A percentile compares a stretch with the other conserved stretches of the same genome.
phyloP scores from a whole-genome alignment of 30 jellyfish, hydroid and myxozoan genomes.

The Turritopsis dohrnii region DNA sequence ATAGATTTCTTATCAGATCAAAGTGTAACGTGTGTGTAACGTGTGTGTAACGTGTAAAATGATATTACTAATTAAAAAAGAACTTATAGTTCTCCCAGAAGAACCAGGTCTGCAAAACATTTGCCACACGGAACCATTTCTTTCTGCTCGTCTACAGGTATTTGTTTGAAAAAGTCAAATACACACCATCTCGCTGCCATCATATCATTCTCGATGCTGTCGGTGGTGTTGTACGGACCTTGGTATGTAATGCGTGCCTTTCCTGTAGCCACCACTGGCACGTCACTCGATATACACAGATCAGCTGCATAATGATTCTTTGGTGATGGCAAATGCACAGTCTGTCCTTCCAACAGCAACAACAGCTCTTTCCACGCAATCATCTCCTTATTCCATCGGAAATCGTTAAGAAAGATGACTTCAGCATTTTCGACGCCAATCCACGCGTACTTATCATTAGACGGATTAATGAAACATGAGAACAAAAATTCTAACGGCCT shows the following conservation, averaged over 20 bases:
- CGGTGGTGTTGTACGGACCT: neutral
- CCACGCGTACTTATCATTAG: slow-evolving; percentile 36
- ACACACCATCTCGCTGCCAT: neutral
- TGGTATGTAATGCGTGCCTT: neutral
- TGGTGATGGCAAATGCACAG: slow-evolving; percentile 47
- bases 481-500: slow-evolving; percentile 19
- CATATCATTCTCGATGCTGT: neutral
- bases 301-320: slow-evolving; percentile 29
- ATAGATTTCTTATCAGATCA: neutral
- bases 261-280: slow-evolving; percentile 41
- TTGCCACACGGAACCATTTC: neutral
- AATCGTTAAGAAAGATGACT: slow-evolving; percentile 41
- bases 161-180: neutral
- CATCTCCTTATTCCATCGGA: slow-evolving; percentile 36
- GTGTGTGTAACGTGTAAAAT: neutral
- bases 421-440: slow-evolving; percentile 20
- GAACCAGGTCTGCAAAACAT: neutral
- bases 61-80: neutral
- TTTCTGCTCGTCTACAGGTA: neutral
- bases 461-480: slow-evolving; percentile 22
- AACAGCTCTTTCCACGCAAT: slow-evolving; percentile 36
- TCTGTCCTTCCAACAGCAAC: slow-evolving; percentile 34
- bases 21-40: neutral
- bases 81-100: neutral
- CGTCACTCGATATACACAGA: slow-evolving; percentile 20